Evolutionary conservation across 1,140 invertebrate species (phyloP).

Genomic region (Hylaeus anthracinus): DNA sequence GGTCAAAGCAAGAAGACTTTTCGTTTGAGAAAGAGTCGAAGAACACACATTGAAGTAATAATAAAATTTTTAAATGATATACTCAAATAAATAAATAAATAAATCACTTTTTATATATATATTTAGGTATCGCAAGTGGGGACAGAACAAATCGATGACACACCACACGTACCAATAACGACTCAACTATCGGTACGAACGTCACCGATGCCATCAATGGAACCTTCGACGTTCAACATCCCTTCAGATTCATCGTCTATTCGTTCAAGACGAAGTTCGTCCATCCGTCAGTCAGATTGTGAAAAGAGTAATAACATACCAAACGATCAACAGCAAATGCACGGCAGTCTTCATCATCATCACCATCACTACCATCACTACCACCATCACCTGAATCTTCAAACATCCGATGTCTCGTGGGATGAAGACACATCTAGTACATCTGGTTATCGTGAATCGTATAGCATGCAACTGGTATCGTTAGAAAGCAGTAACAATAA

Average conservation of each 20-base stretch:
- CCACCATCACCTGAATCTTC: conserved; percentile 65
- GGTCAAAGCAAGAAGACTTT: conserved; percentile 97
- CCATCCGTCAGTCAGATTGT: conserved; percentile 59
- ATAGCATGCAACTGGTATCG: conserved; percentile 82
- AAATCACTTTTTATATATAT: neutral
- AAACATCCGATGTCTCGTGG: conserved; percentile 83
- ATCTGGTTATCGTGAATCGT: conserved; percentile 87
- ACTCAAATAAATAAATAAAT: too few species aligned
- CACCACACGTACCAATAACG: neutral
- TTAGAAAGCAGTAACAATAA: conserved; percentile 75
- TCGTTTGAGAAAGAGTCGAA: conserved; percentile 90
- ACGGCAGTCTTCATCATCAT: conserved; percentile 43
- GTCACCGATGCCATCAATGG: conserved; percentile 68
- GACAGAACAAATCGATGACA: conserved; percentile 32
- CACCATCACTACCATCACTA: conserved; percentile 60
- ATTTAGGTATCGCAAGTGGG: conserved; percentile 43
- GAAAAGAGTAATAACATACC: conserved; percentile 53
- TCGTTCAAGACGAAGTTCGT: conserved; percentile 61
- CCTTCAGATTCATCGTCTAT: conserved; percentile 69
- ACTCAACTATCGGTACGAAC: conserved; percentile 63
- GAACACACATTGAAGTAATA: conserved; percentile 79
- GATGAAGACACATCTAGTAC: conserved; percentile 91
- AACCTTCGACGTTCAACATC: conserved; percentile 63
- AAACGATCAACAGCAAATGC: conserved; percentile 57
- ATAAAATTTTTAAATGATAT: too few species aligned